Conservation (phyloP, 2,797 vertebrate species). For the Catharus ustulatus region DNA sequence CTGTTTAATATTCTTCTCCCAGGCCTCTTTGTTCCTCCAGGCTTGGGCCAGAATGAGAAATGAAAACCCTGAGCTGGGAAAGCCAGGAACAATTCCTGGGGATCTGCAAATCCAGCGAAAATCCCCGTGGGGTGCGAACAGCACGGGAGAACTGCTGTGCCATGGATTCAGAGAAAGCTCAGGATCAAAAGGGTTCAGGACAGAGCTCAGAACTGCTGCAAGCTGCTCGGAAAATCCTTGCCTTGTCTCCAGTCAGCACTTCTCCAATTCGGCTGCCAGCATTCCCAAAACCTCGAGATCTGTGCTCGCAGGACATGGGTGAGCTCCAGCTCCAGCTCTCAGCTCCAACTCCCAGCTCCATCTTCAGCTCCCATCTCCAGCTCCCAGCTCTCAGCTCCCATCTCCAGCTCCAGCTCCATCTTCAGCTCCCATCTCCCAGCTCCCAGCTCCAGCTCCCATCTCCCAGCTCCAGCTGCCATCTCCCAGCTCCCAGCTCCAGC, state of each 20-base stretch:
- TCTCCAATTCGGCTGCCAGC: neutral
- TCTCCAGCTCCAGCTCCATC: too few species aligned
- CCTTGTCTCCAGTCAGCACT: neutral
- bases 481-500: too few species aligned
- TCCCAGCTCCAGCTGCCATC: too few species aligned
- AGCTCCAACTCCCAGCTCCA: accelerated
- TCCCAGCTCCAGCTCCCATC: too few species aligned
- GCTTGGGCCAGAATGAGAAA: constrained; percentile 10
- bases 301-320: accelerated
- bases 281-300: neutral
- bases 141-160: neutral
- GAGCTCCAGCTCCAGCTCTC: neutral
- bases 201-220: neutral
- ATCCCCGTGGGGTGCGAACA: neutral
- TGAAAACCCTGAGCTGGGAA: neutral
- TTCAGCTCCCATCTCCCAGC: too few species aligned
- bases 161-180: neutral
- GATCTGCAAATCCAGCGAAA: neutral
- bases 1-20: constrained; percentile 31
- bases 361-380: too few species aligned
- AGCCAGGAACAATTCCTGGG: neutral
- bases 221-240: neutral
- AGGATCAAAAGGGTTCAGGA: neutral
- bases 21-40: constrained; percentile 2
- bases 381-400: too few species aligned